phyloP scores from a whole-genome alignment of 2,113 vertebrate genomes.

The Miniopterus natalensis region DNA sequence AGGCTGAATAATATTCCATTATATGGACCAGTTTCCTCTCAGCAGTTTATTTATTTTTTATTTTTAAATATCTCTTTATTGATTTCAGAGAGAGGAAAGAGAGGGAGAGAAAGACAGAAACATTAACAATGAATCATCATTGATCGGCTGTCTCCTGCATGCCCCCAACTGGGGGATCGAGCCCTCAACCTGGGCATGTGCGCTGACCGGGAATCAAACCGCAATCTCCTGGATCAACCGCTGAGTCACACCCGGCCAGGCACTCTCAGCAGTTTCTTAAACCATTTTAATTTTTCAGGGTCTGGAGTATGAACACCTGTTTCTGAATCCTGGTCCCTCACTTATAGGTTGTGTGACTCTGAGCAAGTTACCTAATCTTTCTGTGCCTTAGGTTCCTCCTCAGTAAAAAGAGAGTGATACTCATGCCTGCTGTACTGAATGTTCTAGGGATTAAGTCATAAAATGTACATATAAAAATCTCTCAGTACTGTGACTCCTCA shows the following conservation, averaged over 20 bases:
- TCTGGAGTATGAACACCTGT: neutral
- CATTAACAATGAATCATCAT: too few relatives aligned
- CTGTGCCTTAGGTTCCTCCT: neutral
- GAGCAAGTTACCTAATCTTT: neutral
- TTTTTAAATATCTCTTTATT: too few relatives aligned
- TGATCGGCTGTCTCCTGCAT: too few relatives aligned
- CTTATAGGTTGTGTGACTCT: neutral
- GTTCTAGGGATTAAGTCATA: neutral
- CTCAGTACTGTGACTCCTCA: neutral
- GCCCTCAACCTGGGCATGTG: too few relatives aligned
- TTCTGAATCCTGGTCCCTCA: neutral
- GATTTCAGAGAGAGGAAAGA: too few relatives aligned
- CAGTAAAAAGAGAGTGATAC: neutral
- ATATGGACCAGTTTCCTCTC: neutral
- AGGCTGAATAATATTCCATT: neutral
- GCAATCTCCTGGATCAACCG: too few relatives aligned
- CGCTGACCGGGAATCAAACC: too few relatives aligned
- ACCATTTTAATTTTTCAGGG: neutral
- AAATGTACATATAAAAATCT: neutral
- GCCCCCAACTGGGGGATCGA: too few relatives aligned
- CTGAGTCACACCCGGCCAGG: too few relatives aligned
- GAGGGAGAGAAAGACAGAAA: too few relatives aligned
- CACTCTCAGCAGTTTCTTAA: neutral
- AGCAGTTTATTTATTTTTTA: neutral
- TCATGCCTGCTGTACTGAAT: neutral